Base-by-base conservation (phyloP, 2,797 vertebrate species). In the Distichodus sexfasciatus region DNA sequence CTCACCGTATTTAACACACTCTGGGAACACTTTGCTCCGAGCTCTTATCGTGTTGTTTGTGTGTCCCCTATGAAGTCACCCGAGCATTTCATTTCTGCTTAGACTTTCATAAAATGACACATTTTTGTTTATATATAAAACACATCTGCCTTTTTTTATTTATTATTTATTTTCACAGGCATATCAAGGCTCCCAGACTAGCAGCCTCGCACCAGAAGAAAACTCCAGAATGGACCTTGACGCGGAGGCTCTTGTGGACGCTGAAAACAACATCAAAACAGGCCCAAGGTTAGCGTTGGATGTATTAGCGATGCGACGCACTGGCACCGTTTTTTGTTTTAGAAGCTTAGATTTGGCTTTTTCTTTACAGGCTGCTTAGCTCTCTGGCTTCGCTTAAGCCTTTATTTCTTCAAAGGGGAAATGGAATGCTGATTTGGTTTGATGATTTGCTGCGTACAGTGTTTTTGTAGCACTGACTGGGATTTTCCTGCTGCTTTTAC, bases 201-300 rank as follows among this genome's bases (percentile, higher is more conserved):
- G 64, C 62, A 64, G 70, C 9, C 41, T 76, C 47, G 2, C 72
- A 66, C 68, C 89, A 67, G 86, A 95, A 84, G 91, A 94, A 78
- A 87, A 86, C 53, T 91, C 85, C 41, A 85, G 88, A 82, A 93
- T 94, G 91, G 93, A 92, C 74, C 79, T 90, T 75, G 93, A 94
- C 80, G 76, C 84, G 14, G 85, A 87, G 68, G 73, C 83, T 44
- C 68, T 84, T 64, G 71, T 76, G 62, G 89, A 92, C 72, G 84
- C 86, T 76, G 93, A 93, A 83, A 89, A 93, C 88, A 90, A 88
- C 81, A 87, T 90, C 63, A 87, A 85, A 84, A 83, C 85, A 80
- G 33, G 15, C 50, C 88, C 93, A 87, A 93, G 92, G 95, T 98
- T 80, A 46, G 84, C 67, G 21, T 46, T 29, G 21, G 7, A 15